Conservation (phyloP, 2,888 invertebrate species). For the Hydroisotoma schaefferi region DNA sequence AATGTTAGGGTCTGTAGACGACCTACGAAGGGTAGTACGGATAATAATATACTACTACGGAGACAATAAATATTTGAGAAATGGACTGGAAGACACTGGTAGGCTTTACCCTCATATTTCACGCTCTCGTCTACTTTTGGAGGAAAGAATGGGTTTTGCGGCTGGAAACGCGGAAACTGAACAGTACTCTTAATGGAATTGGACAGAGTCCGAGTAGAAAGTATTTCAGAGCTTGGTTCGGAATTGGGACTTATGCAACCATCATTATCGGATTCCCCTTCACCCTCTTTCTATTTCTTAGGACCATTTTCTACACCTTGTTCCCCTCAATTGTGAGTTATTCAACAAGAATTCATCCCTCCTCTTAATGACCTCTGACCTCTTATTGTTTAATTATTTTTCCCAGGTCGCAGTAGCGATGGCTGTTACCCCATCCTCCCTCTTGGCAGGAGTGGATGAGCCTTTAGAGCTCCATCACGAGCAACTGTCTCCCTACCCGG, state of each 20-base stretch:
- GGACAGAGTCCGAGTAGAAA: conserved; percentile 41
- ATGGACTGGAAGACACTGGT: conserved; percentile 48
- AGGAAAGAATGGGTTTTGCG: conserved; percentile 40
- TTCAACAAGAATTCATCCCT: background rate
- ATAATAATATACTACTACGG: conserved; percentile 2
- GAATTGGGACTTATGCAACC: conserved; percentile 45
- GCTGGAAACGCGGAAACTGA: conserved; percentile 43
- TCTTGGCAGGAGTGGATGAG: conserved; percentile 21
- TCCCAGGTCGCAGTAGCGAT: conserved; percentile 39
- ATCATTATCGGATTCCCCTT: conserved; percentile 47
- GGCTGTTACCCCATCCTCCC: conserved; percentile 42
- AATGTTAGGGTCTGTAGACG: no score
- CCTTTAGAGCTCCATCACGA: conserved; percentile 46
- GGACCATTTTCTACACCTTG: conserved; percentile 43
- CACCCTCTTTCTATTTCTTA: conserved; percentile 45
- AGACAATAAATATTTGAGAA: conserved; percentile 10
- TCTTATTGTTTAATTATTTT: background rate
- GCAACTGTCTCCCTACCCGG: conserved; percentile 38
- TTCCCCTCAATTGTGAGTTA: conserved; percentile 45
- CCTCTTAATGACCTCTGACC: background rate
- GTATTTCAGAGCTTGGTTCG: conserved; percentile 46
- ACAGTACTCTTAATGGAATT: conserved; percentile 42
- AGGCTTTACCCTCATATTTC: conserved; percentile 47
- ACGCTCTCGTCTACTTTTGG: conserved; percentile 43
- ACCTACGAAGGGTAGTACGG: no score